Conservation (phyloP, 2,113 vertebrate genomes). For the Perca flavescens region DNA sequence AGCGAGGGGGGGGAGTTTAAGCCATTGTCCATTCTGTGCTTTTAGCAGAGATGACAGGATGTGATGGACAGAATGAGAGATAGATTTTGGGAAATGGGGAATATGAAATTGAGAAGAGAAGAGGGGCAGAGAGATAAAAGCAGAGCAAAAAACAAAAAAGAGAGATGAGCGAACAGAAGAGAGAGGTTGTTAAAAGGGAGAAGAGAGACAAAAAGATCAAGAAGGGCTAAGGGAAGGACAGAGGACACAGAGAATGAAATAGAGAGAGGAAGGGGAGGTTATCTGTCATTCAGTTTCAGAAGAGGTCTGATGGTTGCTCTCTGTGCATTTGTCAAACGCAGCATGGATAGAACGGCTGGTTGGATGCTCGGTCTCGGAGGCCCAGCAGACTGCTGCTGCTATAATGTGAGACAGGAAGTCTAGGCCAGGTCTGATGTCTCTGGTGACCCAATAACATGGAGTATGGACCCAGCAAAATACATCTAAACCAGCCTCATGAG, state of each 20-base stretch:
- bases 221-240: conserved; percentile 67
- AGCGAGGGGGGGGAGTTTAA: conserved; percentile 5
- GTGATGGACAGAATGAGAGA: conserved; percentile 60
- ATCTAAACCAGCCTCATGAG: not conserved
- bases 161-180: conserved; percentile 65
- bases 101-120: conserved; percentile 70
- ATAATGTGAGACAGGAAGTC: conserved; percentile 29
- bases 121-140: conserved; percentile 66
- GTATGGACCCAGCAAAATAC: conserved; percentile 58
- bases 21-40: conserved; percentile 62
- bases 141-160: conserved; percentile 62
- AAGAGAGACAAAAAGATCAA: conserved; percentile 66
- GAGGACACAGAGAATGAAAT: conserved; percentile 65
- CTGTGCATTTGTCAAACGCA: conserved; percentile 53
- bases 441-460: conserved; percentile 76
- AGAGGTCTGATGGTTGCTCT: conserved; percentile 81
- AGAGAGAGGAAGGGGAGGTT: conserved; percentile 60
- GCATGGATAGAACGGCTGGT: conserved; percentile 53
- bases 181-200: conserved; percentile 49
- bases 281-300: conserved; percentile 84
- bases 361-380: conserved; percentile 47
- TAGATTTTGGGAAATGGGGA: conserved; percentile 62
- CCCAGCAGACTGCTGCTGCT: conserved; percentile 22
- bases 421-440: conserved; percentile 16
- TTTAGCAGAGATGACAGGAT: conserved; percentile 77